phyloP scores from a whole-genome alignment of 2,797 vertebrate species.

The Syngnathus rostellatus region DNA sequence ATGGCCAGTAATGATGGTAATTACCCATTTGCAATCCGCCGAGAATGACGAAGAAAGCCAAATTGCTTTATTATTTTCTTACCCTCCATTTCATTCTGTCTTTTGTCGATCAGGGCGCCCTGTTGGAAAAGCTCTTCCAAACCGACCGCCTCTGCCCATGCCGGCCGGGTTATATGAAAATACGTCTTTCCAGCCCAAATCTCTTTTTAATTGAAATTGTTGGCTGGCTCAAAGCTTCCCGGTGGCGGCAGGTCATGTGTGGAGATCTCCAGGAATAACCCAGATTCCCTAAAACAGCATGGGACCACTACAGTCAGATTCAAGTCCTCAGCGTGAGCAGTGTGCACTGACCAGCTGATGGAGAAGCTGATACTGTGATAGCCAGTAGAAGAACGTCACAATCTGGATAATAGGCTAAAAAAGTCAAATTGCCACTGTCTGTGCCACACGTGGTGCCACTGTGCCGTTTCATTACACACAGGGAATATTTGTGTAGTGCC shows the following conservation, averaged over 20 bases:
- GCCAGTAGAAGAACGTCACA: constrained; percentile 6
- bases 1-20: neutral
- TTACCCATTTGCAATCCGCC: neutral
- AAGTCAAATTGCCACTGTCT: constrained; percentile 18
- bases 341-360: constrained; percentile 18
- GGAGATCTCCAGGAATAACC: constrained; percentile 67
- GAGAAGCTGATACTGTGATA: constrained; percentile 8
- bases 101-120: neutral
- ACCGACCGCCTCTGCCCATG: constrained; percentile 10
- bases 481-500: constrained; percentile 43
- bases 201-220: constrained; percentile 78
- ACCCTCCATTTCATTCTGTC: neutral
- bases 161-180: constrained; percentile 43
- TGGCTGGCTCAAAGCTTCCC: constrained; percentile 46
- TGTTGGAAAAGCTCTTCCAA: neutral
- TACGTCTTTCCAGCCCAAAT: constrained; percentile 71
- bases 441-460: neutral
- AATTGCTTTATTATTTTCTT: neutral
- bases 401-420: constrained; percentile 15
- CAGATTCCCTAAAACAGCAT: constrained; percentile 68
- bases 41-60: neutral
- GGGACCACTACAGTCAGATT: constrained; percentile 18
- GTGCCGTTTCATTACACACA: constrained; percentile 26
- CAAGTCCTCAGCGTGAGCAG: constrained; percentile 13
- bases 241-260: constrained; percentile 58